phyloP scores from a whole-genome alignment of 1,140 invertebrate genomes.

The Macrobrachium nipponense region DNA sequence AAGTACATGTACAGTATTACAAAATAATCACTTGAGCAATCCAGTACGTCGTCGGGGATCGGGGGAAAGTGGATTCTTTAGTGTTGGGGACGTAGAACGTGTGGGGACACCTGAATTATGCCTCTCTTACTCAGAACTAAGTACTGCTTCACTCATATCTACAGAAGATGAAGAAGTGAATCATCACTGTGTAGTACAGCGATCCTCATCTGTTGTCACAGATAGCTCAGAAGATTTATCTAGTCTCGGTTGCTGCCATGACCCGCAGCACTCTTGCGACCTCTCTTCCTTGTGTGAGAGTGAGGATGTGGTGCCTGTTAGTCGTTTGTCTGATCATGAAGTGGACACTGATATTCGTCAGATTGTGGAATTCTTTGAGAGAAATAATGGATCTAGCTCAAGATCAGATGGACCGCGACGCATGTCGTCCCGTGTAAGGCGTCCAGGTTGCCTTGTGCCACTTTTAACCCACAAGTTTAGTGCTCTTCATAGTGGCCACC shows the following conservation, averaged over 20 bases:
- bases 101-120: slow-evolving; percentile 67
- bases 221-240: slow-evolving; percentile 88
- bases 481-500: slow-evolving; percentile 30
- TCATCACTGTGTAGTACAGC: slow-evolving; percentile 71
- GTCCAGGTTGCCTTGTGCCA: slow-evolving; percentile 48
- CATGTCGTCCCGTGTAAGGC: slow-evolving; percentile 26
- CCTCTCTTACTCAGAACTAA: slow-evolving; percentile 64
- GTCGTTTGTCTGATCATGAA: slow-evolving; percentile 36
- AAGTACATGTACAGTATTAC: slow-evolving; percentile 26
- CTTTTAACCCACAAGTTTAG: slow-evolving; percentile 51
- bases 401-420: slow-evolving; percentile 29
- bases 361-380: slow-evolving; percentile 89
- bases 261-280: slow-evolving; percentile 54
- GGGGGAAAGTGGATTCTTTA: slow-evolving; percentile 90
- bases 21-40: slow-evolving; percentile 71
- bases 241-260: slow-evolving; percentile 74
- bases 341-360: slow-evolving; percentile 77
- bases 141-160: slow-evolving; percentile 70
- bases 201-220: slow-evolving; percentile 85
- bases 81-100: slow-evolving; percentile 82
- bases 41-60: slow-evolving; percentile 75
- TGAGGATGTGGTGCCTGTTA: slow-evolving; percentile 65
- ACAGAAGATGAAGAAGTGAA: slow-evolving; percentile 71
- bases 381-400: slow-evolving; percentile 68
- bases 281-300: slow-evolving; percentile 67